Conservation (phyloP, 2,797 vertebrate species). For the Lateolabrax maculatus region DNA sequence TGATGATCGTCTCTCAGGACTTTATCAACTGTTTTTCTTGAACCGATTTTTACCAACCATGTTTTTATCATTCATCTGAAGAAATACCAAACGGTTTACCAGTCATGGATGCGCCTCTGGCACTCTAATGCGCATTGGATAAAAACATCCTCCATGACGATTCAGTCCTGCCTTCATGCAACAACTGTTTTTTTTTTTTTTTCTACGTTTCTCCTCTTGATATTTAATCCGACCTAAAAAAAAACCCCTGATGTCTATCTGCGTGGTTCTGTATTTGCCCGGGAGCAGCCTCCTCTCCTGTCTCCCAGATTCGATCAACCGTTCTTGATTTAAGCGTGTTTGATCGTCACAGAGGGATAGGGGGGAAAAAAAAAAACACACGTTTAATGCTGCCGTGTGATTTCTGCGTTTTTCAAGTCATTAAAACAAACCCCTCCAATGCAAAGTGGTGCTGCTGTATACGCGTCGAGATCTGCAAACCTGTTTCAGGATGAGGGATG, state of each 20-base stretch:
- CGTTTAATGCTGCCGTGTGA: neutral
- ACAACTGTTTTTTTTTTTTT: neutral
- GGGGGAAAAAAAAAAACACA: neutral
- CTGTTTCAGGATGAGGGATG: neutral
- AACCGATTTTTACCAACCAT: neutral
- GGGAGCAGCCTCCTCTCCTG: neutral
- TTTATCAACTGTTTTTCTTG: neutral
- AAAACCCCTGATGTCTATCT: neutral
- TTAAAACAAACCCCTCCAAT: accelerated
- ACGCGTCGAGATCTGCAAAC: neutral
- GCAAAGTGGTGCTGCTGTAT: too few relatives aligned
- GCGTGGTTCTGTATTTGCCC: neutral
- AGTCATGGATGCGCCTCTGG: neutral
- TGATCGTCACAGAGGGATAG: neutral
- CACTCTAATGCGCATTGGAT: constrained; percentile 33
- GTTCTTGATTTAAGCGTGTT: constrained; percentile 4
- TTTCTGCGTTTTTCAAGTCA: neutral
- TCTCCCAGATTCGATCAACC: constrained; percentile 18
- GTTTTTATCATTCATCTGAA: neutral
- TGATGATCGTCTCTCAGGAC: neutral
- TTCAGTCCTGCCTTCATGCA: neutral
- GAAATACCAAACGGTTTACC: neutral
- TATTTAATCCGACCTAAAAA: neutral
- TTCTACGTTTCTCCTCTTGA: neutral
- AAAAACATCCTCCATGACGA: constrained; percentile 5